These are phyloP conservation scores for Apoda limacodes DNA, from an alignment of 2,888 invertebrate species.

Conservation along the genomic window DNA sequence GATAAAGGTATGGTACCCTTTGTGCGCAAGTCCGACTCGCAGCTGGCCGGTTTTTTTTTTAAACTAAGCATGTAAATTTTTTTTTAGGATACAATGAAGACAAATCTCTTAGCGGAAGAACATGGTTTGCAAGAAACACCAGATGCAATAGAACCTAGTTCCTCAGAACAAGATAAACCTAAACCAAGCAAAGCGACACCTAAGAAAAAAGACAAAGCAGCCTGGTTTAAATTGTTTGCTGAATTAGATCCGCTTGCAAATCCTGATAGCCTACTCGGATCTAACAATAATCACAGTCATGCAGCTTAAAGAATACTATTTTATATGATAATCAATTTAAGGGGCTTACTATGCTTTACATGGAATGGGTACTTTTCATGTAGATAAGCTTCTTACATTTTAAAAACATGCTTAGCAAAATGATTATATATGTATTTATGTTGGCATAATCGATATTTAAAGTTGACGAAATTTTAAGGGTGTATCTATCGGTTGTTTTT, in stretches of 20 bases:
- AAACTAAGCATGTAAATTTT: neutral
- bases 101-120: constrained; percentile 31
- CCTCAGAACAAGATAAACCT: constrained; percentile 21
- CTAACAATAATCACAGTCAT: constrained; percentile 59
- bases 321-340: too few relatives aligned
- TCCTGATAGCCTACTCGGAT: constrained; percentile 73
- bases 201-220: constrained; percentile 67
- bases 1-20: too few relatives aligned
- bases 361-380: too few relatives aligned
- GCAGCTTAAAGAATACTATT: constrained; percentile 54
- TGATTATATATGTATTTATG: too few relatives aligned
- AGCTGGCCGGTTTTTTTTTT: neutral
- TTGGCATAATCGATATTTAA: too few relatives aligned
- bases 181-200: constrained; percentile 34
- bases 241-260: constrained; percentile 93
- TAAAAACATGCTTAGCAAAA: too few relatives aligned
- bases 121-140: too few relatives aligned
- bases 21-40: too few relatives aligned
- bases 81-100: constrained; percentile 36
- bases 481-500: too few relatives aligned
- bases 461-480: too few relatives aligned
- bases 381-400: too few relatives aligned
- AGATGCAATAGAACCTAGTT: constrained; percentile 5
- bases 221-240: constrained; percentile 92
- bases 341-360: too few relatives aligned